phyloP scores from a whole-genome alignment of 2,797 vertebrate genomes.

The Phalloptychus januarius region DNA sequence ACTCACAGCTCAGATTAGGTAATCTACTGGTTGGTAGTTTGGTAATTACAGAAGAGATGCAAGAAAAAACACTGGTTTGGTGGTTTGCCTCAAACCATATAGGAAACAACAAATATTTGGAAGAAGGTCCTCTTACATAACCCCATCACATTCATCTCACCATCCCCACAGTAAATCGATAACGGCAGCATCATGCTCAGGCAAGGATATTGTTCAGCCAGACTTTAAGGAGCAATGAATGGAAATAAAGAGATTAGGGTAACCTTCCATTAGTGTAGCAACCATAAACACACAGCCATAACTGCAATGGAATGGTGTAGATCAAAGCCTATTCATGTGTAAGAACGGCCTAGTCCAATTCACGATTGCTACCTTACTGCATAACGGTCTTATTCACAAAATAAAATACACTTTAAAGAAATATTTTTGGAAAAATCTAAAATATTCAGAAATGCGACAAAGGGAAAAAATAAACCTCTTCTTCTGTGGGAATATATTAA shows the following conservation, averaged over 20 bases:
- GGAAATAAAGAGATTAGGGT: neutral
- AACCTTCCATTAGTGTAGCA: neutral
- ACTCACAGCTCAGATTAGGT: neutral
- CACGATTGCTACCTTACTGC: neutral
- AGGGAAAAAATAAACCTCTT: constrained; percentile 2
- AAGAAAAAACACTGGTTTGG: neutral
- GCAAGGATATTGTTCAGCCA: neutral
- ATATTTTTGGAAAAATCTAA: neutral
- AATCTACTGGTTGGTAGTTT: neutral
- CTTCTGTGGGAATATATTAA: constrained; percentile 27
- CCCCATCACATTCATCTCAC: neutral
- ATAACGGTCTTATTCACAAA: neutral
- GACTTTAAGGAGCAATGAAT: neutral
- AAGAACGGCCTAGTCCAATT: neutral
- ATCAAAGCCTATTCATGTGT: neutral
- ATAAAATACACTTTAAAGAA: neutral
- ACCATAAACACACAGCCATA: neutral
- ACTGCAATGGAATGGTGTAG: neutral
- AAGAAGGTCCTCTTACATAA: neutral
- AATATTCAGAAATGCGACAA: constrained; percentile 40
- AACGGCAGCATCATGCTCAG: neutral
- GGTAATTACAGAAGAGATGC: neutral
- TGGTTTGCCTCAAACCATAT: neutral
- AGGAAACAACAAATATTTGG: neutral
- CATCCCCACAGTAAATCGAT: neutral